phyloP scores from a whole-genome alignment of 1,140 invertebrate genomes.

The Trachymyrmex septentrionalis region DNA sequence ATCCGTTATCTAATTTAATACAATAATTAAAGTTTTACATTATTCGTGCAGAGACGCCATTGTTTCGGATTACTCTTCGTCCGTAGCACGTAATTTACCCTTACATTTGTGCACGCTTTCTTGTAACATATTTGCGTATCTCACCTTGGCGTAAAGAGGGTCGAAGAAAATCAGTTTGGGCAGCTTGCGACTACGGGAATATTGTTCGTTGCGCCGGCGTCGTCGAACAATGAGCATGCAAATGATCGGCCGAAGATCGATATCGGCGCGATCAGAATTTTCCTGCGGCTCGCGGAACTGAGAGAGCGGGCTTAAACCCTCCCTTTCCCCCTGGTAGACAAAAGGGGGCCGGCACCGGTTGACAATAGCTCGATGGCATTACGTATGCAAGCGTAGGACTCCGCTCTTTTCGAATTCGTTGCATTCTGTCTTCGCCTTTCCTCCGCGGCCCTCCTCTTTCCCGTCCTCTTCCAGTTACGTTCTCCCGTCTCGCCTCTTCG shows the following conservation, averaged over 20 bases:
- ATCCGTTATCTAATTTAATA: background rate
- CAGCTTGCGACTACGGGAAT: slow-evolving; percentile 63
- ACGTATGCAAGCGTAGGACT: slow-evolving; percentile 85
- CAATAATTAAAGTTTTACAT: background rate
- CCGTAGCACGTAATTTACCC: background rate
- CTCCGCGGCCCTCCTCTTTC: slow-evolving; percentile 66
- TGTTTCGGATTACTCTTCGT: background rate
- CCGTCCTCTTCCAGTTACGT: slow-evolving; percentile 57
- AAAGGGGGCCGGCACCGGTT: slow-evolving; percentile 81
- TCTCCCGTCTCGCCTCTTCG: slow-evolving; percentile 45
- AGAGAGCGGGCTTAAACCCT: slow-evolving; percentile 59
- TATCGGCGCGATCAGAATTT: slow-evolving; percentile 86
- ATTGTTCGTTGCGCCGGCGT: slow-evolving; percentile 73
- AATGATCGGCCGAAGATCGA: slow-evolving; percentile 87
- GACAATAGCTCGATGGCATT: slow-evolving; percentile 85
- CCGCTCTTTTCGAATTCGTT: slow-evolving; percentile 85
- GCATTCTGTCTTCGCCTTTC: slow-evolving; percentile 82
- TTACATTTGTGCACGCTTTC: background rate
- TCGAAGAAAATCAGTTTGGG: slow-evolving; percentile 65
- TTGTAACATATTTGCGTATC: slow-evolving; percentile 2
- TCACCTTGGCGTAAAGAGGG: slow-evolving; percentile 2
- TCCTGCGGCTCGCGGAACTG: slow-evolving; percentile 75
- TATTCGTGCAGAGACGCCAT: background rate
- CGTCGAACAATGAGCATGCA: slow-evolving; percentile 86
- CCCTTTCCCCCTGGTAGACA: slow-evolving; percentile 79